Base-by-base conservation (phyloP, 2,888 invertebrate genomes). In the Arctia plantaginis region DNA sequence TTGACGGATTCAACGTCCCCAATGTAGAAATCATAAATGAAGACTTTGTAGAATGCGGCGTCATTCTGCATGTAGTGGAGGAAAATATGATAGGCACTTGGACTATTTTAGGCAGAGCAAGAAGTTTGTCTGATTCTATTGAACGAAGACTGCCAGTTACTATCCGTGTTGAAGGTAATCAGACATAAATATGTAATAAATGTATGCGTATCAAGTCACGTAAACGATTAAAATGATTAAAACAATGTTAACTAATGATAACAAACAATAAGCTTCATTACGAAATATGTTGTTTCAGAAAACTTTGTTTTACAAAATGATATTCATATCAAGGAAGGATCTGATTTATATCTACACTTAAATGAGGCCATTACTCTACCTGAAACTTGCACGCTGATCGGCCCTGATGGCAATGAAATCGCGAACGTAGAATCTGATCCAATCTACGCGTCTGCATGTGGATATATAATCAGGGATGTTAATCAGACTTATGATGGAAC, bases 151-250 rank as follows among this genome's bases (percentile, higher is more conserved):
- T 88, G 79, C 84, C 87, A 23, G 90, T 94, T 77, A 89, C 85
- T 67, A 90, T 95, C 81, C 75, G 85, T 74, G 88, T 93, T 68
- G 91, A 93, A 93, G 93, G 95, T 95, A 92, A 85, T 72, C 73
- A 80, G 83, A 80, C 85, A 87, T 80, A 78, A 78, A 84, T 76
- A 80, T 72, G 78, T 74, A 74, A 72, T 78, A 77, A 83, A 75
- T 70, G 72, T 85, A 88, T 87, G 80, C 80, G 82, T 92, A 91
- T 91, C 91, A 39, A 81, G 91, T 93, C 93, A 93, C 93, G 93
- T 93, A 81, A 75, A 68, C 69, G 78, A 92, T 92, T 93, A 90
- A 90, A 72, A 84, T 84, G 67, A 85, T 82, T 85, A 85, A 82
- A 78, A 75, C 66, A 67, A 69, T 75, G 62, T 71, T 80, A 77